Base-by-base conservation (phyloP, 2,888 invertebrate species). In the Ophraella communa region DNA sequence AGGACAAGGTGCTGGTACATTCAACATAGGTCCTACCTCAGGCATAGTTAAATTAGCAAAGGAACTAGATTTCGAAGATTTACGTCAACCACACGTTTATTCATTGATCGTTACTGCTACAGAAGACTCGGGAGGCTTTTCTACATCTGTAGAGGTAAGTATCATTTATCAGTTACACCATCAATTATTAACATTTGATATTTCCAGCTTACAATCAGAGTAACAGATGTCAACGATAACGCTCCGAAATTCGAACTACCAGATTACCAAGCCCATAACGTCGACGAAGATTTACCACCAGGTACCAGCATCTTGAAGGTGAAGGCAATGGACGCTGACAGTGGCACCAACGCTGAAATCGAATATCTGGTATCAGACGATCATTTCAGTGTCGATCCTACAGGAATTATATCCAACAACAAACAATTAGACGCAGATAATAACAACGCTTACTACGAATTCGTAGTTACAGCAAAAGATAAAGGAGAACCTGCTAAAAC, bases 151-250 rank as follows among this genome's bases (percentile, higher is more conserved):
- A 70, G 96, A 96, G 89, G 95, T 95, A 84, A 75, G 67, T 68
- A 51, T 44, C 23, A 67, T 62, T 51, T 44, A 45, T 58, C 4
- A 3, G 14, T 27, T 52, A n/a, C n/a, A n/a, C n/a, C n/a, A n/a
- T n/a, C n/a, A n/a, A n/a, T n/a, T n/a, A n/a, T n/a, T n/a, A 20
- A 20, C 24, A 42, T 27, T 55, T 24, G 42, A 33, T 45, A 49
- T 66, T 86, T 87, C 42, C 85, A 95, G 95, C 82, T 96, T 51
- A 96, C 95, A 2, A 95, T 96, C 70, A 89, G 94, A 69, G 96
- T 99, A 47, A 94, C 94, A 4, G 98, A 98, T 82, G 94, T 96
- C 45, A 99, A 99, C 81, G 98, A 98, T 84, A 98, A 98, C 82
- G 94, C 95, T 7, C 98, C 98, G 0, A 94, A 95, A 82, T 97